Base-by-base conservation (phyloP, 2,797 vertebrate genomes). In the Sciaenops ocellatus region DNA sequence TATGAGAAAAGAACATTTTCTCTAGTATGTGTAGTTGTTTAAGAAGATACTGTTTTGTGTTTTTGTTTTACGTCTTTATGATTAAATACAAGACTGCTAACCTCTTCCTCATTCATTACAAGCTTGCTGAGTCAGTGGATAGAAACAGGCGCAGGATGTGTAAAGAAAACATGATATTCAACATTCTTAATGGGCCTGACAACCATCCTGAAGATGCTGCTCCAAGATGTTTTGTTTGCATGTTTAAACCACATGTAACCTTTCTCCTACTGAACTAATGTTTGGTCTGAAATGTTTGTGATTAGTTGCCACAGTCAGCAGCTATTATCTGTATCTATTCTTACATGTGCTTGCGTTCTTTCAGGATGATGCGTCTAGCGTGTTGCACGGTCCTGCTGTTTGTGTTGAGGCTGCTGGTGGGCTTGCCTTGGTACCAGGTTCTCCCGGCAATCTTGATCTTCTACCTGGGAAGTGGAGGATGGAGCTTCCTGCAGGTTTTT, bases 401-500 rank as follows among this genome's bases (percentile, higher is more conserved):
- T 18, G 92, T 97, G 85, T 89, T 98, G 92, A 95, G 94, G 90
- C 87, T 97, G 85, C 92, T 96, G 85, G 85, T 96, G 80, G 96
- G 93, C 56, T 82, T 99, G 78, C 95, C 97, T 15, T 99, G 98
- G 98, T 90, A 88, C 73, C 97, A 98, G 85, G 95, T 97, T 60
- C 76, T 97, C 34, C 96, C 97, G 0, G 95, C 96, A 57, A 80
- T 96, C 78, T 82, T 96, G 20, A 94, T 98, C 68, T 96, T 99
- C 86, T 99, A 98, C 93, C 92, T 99, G 89, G 97, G 95, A 41
- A 96, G 96, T 0, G 97, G 98, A 0, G 98, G 98, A 92, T 99
- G 97, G 97, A 95, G 84, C 8, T 99, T 97, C 70, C 63, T 97
- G 51, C 90, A 94, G 26, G 70, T 99, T 75, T 95, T 98, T 66